These are phyloP conservation scores for Mythimna loreyi DNA, from an alignment of 2,888 invertebrate species.

Conservation along the genomic window DNA sequence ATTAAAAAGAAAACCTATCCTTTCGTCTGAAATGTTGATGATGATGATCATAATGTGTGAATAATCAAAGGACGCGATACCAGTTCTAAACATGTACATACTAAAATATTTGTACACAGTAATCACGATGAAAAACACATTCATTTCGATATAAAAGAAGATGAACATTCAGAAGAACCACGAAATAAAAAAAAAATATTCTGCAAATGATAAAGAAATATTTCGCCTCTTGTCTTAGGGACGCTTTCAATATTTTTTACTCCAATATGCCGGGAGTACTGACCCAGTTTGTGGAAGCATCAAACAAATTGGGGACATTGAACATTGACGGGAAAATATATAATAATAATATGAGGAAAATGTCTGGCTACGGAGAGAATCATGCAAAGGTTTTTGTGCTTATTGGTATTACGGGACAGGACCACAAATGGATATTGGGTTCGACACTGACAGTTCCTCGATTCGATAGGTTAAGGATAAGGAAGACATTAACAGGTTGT, in stretches of 20 bases:
- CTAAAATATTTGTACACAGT: background rate
- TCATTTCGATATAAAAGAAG: background rate
- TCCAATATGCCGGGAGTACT: conserved; percentile 46
- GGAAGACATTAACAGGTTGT: conserved; percentile 21
- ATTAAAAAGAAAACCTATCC: too few species aligned
- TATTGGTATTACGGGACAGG: conserved; percentile 26
- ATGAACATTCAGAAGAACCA: background rate
- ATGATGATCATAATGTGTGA: background rate
- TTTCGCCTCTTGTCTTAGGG: conserved; percentile 43
- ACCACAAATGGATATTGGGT: conserved; percentile 37
- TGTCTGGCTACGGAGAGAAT: conserved; percentile 14
- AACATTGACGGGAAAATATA: conserved; percentile 38
- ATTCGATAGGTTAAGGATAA: conserved; percentile 16
- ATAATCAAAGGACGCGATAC: too few species aligned
- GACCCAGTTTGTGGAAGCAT: conserved; percentile 47
- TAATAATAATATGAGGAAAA: conserved; percentile 38
- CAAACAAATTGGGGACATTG: conserved; percentile 33
- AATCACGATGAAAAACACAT: background rate
- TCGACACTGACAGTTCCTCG: conserved; percentile 7
- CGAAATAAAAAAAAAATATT: conserved; percentile 9
- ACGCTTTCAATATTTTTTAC: conserved; percentile 53
- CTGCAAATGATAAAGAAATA: conserved; percentile 37
- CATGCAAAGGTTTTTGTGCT: conserved; percentile 28
- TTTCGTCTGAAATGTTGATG: too few species aligned
- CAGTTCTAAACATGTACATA: background rate